Base-by-base conservation (phyloP, 2,113 vertebrate species). In the Rhineura floridana region DNA sequence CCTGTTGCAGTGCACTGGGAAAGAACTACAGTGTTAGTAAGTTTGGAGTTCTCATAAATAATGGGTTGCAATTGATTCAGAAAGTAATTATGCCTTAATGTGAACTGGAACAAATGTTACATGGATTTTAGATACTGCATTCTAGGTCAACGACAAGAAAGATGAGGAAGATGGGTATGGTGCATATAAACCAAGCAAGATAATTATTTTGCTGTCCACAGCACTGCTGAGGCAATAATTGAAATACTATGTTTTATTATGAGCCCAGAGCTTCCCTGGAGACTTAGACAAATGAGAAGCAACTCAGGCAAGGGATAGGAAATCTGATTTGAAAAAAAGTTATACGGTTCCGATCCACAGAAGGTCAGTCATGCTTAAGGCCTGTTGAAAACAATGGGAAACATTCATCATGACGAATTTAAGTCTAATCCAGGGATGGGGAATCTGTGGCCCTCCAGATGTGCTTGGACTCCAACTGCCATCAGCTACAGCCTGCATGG, bases 11-110 rank as follows among this genome's bases (percentile, higher is more conserved):
- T 63, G 11, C 0, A 1, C 1, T 0, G 25, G 59, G 77, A 44
- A 87, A 63, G 85, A 62, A 88, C 81, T 90, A 89, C 87, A 1
- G 80, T 84, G 42, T 80, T 91, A 85, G 85, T 85, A 46, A 80
- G 59, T 77, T 78, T 28, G 46, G 70, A 36, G 5, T 90, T 93
- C 89, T 91, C 82, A 67, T 92, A 88, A 78, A 62, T 19, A 88
- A 83, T 62, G 50, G 86, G 70, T 90, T 93, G 90, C 89, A 93
- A 86, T 86, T 88, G 36, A 83, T 84, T 90, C 0, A 2, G 82
- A 88, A 94, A 91, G 76, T 92, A 92, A 93, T 95, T 91, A 85
- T 46, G 67, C 89, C 94, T 94, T 92, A 84, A 92, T 91, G 84
- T 93, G 93, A 92, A 87, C 86, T 88, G 90, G 88, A 91, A 93